A percentile compares a stretch with the other conserved stretches of the same genome.
These are phyloP conservation scores for Haplochromis burtoni DNA, from an alignment of 2,113 vertebrate genomes.

Conservation along the genomic window DNA sequence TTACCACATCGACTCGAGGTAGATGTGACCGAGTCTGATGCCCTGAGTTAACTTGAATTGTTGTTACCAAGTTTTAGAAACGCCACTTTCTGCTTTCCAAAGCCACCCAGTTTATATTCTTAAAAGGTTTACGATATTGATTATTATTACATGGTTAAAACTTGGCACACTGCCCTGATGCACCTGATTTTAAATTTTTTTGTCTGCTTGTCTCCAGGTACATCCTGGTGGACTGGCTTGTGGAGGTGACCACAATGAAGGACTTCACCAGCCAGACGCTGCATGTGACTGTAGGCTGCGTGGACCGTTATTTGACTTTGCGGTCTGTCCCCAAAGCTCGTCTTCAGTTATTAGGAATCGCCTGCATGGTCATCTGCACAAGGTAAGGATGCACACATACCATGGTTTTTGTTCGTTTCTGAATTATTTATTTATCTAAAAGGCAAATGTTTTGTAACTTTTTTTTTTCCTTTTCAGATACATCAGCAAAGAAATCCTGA, in stretches of 20 bases:
- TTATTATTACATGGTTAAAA: neutral
- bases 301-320: constrained; percentile 86
- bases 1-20: neutral
- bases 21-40: neutral
- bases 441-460: neutral
- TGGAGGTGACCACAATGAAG: constrained; percentile 97
- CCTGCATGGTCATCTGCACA: constrained; percentile 98
- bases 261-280: constrained; percentile 91
- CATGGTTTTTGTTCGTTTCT: neutral
- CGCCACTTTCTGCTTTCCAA: neutral
- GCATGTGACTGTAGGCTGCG: constrained; percentile 88
- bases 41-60: neutral
- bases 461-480: constrained; percentile 50
- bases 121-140: neutral
- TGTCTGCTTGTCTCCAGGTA: constrained; percentile 71
- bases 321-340: constrained; percentile 80
- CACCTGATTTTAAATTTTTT: neutral
- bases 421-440: neutral
- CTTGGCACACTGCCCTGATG: neutral
- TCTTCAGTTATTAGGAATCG: constrained; percentile 92
- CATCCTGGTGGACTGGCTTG: constrained; percentile 95
- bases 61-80: neutral
- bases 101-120: neutral
- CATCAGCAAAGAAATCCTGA: constrained; percentile 94
- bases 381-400: constrained; percentile 68